phyloP scores from a whole-genome alignment of 2,113 vertebrate species.

The Acanthochromis polyacanthus region DNA sequence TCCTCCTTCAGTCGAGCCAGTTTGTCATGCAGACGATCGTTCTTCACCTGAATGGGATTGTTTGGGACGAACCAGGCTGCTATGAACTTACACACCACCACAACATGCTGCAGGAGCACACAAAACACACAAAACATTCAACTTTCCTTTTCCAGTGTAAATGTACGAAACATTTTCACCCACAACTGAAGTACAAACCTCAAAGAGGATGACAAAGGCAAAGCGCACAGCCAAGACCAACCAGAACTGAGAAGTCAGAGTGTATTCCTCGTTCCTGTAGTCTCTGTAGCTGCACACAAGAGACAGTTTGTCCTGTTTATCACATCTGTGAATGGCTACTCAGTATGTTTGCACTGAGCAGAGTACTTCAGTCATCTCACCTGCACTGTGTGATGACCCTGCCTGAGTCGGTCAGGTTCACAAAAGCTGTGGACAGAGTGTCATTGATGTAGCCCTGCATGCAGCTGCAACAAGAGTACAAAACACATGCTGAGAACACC shows the following conservation, averaged over 20 bases:
- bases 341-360: not conserved
- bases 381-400: conserved; percentile 86
- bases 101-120: conserved; percentile 87
- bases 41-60: conserved; percentile 86
- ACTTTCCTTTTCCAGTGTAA: no score
- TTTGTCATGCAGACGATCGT: conserved; percentile 80
- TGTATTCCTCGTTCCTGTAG: conserved; percentile 86
- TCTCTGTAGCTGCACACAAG: conserved; percentile 88
- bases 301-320: conserved; percentile 1
- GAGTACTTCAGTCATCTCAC: conserved; percentile 69
- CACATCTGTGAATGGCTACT: not conserved
- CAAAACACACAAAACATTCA: not conserved
- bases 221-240: conserved; percentile 90
- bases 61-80: conserved; percentile 93
- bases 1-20: conserved; percentile 64
- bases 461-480: conserved; percentile 83
- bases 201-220: conserved; percentile 93
- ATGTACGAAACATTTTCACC: not conserved
- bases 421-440: conserved; percentile 87
- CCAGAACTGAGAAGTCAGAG: conserved; percentile 89
- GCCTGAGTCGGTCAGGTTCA: not conserved
- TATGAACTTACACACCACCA: conserved; percentile 90
- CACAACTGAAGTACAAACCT: conserved; percentile 78
- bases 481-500: not conserved
- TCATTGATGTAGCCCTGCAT: conserved; percentile 90